Base-by-base conservation (phyloP, 2,888 invertebrate genomes). In the Cryptus armator region DNA sequence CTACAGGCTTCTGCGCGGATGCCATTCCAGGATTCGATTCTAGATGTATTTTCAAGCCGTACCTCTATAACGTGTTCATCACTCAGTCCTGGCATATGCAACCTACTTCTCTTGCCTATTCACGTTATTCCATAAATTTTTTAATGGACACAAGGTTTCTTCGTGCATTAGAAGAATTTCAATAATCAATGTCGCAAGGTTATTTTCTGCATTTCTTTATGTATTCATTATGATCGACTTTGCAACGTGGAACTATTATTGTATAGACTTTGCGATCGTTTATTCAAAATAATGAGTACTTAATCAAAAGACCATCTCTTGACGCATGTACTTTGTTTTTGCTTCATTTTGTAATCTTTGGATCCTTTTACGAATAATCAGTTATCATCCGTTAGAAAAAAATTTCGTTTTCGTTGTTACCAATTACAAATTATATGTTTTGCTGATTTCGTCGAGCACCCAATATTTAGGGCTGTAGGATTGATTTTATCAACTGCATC, bases 41-140 rank as follows among this genome's bases (percentile, higher is more conserved):
- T 37, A 16, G 44, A 75, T 76, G 62, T 84, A 76, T 53, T 37
- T 53, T 72, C 67, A 14, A 77, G 67, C 77, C 71, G 51, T 12
- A 53, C 53, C 19, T 44, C 46, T 53, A 48, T 64, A 77, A 81
- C 72, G 68, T 77, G 48, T 68, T 81, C 84, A 77, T 84, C 84
- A 77, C 77, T 84, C 84, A 84, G 62, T 10, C 53, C 32, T 24
- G 72, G n/a, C 59, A 43, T 68, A 46, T 66, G 70, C 75, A 56
- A 74, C 67, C 84, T 14, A 53, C 43, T 64, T 77, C 32, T 70
- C 53, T 68, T 29, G 44, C 32, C 62, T 62, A 24, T 37, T 62
- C 77, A 32, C 44, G 44, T 75, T 53, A 7, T 68, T 48, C 29
- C 43, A 75, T 77, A 71, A 24, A 71, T 68, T 74, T 67, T 67